These are phyloP conservation scores for Marisa cornuarietis DNA, from an alignment of 1,140 invertebrate species.

Conservation along the genomic window DNA sequence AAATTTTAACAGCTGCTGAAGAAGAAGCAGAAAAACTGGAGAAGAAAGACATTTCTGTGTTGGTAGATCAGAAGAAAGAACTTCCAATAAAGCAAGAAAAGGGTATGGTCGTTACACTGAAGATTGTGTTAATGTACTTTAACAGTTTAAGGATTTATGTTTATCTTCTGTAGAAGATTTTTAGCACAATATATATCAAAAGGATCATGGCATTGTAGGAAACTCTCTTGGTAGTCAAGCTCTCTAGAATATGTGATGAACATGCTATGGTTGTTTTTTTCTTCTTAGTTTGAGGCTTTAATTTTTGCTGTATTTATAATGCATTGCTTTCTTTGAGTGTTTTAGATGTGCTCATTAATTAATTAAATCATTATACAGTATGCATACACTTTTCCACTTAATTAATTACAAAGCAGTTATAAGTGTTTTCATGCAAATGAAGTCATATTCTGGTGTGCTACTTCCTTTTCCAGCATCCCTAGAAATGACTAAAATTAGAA, in stretches of 20 bases:
- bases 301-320: background rate
- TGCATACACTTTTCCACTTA: no score
- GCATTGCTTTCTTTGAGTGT: no score
- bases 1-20: constrained; percentile 36
- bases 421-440: no score
- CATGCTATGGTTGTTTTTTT: no score
- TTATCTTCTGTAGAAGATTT: background rate
- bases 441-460: no score
- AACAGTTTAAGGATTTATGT: background rate
- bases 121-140: no score
- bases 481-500: background rate
- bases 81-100: constrained; percentile 21
- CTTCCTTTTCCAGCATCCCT: background rate
- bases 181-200: background rate
- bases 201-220: no score
- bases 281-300: background rate
- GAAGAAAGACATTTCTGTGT: constrained; percentile 23
- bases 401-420: no score
- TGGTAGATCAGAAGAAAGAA: constrained; percentile 15
- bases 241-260: no score
- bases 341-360: no score
- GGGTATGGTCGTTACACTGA: constrained; percentile 2
- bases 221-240: no score
- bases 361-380: no score
- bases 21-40: constrained; percentile 45